Evolutionary conservation across 2,888 invertebrate species (phyloP).

Genomic region (Synanthedon tipuliformis): DNA sequence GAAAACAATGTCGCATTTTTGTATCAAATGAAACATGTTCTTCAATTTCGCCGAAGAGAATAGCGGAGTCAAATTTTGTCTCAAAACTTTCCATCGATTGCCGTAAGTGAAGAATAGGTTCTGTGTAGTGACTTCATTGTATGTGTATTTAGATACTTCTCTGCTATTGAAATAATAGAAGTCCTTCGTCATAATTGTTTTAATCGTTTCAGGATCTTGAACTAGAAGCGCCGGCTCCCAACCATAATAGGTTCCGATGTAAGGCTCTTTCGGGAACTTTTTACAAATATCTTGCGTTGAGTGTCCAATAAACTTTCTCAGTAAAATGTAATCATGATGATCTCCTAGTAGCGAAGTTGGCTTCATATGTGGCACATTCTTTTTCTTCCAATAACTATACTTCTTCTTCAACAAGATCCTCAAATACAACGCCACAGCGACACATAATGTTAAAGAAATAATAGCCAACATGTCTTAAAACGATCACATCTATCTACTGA

Average conservation of each 20-base stretch:
- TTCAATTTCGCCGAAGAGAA: slow-evolving; percentile 47
- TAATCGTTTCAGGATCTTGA: slow-evolving; percentile 36
- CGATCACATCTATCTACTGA: too few relatives aligned
- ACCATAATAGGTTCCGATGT: slow-evolving; percentile 39
- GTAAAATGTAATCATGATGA: slow-evolving; percentile 25
- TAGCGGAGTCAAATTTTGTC: slow-evolving; percentile 41
- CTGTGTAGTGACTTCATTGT: slow-evolving; percentile 25
- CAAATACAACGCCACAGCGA: too few relatives aligned
- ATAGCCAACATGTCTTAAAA: too few relatives aligned
- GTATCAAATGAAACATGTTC: slow-evolving; percentile 43
- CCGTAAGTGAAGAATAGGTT: slow-evolving; percentile 35
- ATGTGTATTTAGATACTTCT: slow-evolving; percentile 24
- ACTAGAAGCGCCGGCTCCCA: slow-evolving; percentile 40
- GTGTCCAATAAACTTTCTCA: slow-evolving; percentile 19
- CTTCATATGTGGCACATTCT: slow-evolving; percentile 22
- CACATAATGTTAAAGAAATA: too few relatives aligned
- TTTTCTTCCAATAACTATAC: slow-evolving; percentile 33
- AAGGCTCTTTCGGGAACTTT: slow-evolving; percentile 28
- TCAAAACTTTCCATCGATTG: slow-evolving; percentile 38
- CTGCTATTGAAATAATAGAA: slow-evolving; percentile 43
- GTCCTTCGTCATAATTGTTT: slow-evolving; percentile 34
- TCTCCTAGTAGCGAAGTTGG: slow-evolving; percentile 38
- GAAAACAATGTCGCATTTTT: slow-evolving; percentile 22
- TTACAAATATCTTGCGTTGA: slow-evolving; percentile 25
- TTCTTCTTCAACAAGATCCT: slow-evolving; percentile 11